Percentiles rank a stretch among this genome's conserved stretches.
phyloP scores from a whole-genome alignment of 2,797 vertebrate species.

The Smutsia gigantea region DNA sequence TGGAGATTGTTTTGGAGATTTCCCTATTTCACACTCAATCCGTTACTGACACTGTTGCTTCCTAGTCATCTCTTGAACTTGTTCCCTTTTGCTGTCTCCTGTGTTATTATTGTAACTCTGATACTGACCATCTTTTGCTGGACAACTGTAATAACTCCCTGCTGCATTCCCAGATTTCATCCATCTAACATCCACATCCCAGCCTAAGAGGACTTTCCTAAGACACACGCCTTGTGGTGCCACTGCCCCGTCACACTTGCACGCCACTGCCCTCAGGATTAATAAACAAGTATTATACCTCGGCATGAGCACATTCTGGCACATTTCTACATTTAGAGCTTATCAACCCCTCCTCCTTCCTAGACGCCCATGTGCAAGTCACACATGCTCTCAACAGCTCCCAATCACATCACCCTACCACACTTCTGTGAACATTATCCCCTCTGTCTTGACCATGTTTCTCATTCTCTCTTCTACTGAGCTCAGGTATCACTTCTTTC shows the following conservation, averaged over 20 bases:
- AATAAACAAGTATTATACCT: not conserved
- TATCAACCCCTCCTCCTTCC: not conserved
- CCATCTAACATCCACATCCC: not conserved
- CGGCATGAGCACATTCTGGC: not conserved
- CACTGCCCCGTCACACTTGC: not conserved
- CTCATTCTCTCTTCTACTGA: not conserved
- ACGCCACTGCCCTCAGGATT: not conserved
- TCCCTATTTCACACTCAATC: not conserved
- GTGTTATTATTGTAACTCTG: not conserved
- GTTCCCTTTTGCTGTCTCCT: not conserved
- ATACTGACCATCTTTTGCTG: not conserved
- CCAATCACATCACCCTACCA: not conserved
- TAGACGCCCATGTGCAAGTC: too few species aligned
- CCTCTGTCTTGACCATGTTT: not conserved
- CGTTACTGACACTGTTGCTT: not conserved
- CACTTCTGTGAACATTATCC: not conserved
- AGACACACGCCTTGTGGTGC: not conserved
- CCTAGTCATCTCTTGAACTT: not conserved
- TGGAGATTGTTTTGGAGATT: not conserved
- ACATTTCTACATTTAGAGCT: not conserved
- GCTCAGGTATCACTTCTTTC: not conserved
- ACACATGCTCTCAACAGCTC: not conserved
- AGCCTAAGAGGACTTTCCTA: not conserved
- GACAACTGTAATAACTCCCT: not conserved
- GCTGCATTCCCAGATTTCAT: not conserved